Evolutionary conservation across 2,888 invertebrate species (phyloP).

Genomic region (Dichetophora obliterata): DNA sequence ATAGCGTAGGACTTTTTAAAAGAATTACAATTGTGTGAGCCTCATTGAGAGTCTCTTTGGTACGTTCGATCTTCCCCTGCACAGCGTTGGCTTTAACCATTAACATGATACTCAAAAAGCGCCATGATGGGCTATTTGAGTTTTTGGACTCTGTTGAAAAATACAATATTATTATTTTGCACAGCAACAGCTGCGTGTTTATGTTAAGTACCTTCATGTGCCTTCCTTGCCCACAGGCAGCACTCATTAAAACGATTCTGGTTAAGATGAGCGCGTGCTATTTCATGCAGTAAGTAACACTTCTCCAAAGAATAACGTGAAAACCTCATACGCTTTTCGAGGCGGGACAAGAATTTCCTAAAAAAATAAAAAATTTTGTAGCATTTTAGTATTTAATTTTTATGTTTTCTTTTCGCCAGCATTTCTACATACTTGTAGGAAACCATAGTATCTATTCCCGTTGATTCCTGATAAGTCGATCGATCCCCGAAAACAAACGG

Average conservation of each 20-base stretch:
- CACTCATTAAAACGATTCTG: slow-evolving; percentile 57
- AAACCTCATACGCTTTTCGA: slow-evolving; percentile 57
- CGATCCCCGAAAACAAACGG: slow-evolving; percentile 62
- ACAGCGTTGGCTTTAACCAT: slow-evolving; percentile 61
- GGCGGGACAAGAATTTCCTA: slow-evolving; percentile 55
- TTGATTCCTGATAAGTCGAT: slow-evolving; percentile 53
- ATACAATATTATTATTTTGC: not conserved
- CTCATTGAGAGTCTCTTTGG: slow-evolving; percentile 56
- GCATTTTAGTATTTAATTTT: too few species aligned
- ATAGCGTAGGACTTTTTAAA: slow-evolving; percentile 53
- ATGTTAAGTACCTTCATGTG: slow-evolving; percentile 51
- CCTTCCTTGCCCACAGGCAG: slow-evolving; percentile 53
- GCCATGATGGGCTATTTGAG: slow-evolving; percentile 61
- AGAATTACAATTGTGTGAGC: slow-evolving; percentile 54
- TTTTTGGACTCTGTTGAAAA: slow-evolving; percentile 52
- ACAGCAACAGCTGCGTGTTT: not conserved
- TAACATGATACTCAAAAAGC: slow-evolving; percentile 58
- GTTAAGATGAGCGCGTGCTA: slow-evolving; percentile 57
- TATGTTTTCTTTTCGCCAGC: too few species aligned
- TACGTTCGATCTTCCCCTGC: slow-evolving; percentile 60
- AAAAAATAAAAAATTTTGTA: not conserved
- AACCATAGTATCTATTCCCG: slow-evolving; percentile 53
- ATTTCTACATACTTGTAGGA: slow-evolving; percentile 55
- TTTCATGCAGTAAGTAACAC: slow-evolving; percentile 59
- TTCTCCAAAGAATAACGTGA: slow-evolving; percentile 59